Evolutionary conservation across 2,797 vertebrate genomes (phyloP).

Genomic region (Enoplosus armatus): DNA sequence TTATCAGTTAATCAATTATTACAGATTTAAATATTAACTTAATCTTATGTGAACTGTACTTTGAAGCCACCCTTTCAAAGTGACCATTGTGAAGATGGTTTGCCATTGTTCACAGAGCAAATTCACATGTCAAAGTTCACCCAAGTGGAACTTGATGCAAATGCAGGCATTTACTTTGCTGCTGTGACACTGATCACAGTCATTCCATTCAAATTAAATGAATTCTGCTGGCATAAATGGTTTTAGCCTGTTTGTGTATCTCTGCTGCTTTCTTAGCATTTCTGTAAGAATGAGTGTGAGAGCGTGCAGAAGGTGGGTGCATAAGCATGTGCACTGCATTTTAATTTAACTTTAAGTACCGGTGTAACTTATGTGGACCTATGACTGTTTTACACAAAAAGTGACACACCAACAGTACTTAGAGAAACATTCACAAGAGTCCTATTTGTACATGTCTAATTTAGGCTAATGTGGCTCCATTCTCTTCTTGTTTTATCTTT

Average conservation of each 20-base stretch:
- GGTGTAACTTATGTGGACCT: constrained; percentile 12
- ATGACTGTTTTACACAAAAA: constrained; percentile 4
- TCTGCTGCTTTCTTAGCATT: neutral
- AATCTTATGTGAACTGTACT: neutral
- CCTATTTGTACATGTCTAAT: constrained; percentile 16
- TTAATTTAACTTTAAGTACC: constrained; percentile 16
- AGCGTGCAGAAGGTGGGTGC: neutral
- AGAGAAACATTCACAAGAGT: neutral
- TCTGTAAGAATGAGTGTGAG: neutral
- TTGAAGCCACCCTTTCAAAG: neutral
- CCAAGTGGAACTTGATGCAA: neutral
- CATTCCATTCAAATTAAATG: neutral
- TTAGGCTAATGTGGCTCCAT: constrained; percentile 13
- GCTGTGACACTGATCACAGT: neutral
- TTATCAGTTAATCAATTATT: neutral
- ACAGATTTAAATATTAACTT: neutral
- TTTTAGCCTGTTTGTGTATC: neutral
- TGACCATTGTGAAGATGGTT: neutral
- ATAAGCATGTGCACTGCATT: constrained; percentile 1
- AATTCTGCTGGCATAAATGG: neutral
- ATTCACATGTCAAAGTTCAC: neutral
- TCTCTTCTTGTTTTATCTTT: neutral
- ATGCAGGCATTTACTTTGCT: neutral
- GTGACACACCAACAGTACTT: neutral
- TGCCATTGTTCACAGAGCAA: neutral